Evolutionary conservation across 1,140 invertebrate genomes (phyloP).

Genomic region (Drusus annulatus): DNA sequence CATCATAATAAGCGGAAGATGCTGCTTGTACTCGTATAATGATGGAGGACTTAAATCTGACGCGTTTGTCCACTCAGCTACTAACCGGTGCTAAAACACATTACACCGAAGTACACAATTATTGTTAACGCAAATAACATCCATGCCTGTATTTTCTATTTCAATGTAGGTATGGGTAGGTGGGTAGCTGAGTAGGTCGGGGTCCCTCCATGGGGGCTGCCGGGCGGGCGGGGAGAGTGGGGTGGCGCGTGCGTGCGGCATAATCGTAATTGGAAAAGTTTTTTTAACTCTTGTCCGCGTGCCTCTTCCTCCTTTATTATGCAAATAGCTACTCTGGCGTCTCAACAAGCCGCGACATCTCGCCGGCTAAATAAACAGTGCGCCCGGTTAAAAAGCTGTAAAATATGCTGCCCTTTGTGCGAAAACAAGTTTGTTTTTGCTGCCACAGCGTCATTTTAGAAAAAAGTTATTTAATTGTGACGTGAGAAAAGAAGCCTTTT

Average conservation of each 20-base stretch:
- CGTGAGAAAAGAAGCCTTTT: too few species aligned
- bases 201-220: background rate
- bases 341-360: constrained; percentile 20
- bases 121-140: too few species aligned
- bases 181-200: background rate
- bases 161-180: background rate
- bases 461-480: too few species aligned
- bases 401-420: constrained; percentile 17
- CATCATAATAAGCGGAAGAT: too few species aligned
- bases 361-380: constrained; percentile 26
- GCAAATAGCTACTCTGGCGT: constrained; percentile 46
- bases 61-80: too few species aligned
- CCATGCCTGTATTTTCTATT: too few species aligned
- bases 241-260: constrained; percentile 50
- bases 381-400: constrained; percentile 29
- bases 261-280: constrained; percentile 58
- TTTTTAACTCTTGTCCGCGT: constrained; percentile 39
- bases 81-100: too few species aligned
- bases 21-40: too few species aligned
- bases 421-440: constrained; percentile 14
- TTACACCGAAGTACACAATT: too few species aligned
- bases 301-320: constrained; percentile 55
- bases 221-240: background rate
- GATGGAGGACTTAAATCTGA: too few species aligned
- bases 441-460: too few species aligned